Percentiles rank a stretch among this genome's conserved stretches.
Evolutionary conservation across 2,113 vertebrate genomes (phyloP).

Genomic region (Callithrix jacchus): DNA sequence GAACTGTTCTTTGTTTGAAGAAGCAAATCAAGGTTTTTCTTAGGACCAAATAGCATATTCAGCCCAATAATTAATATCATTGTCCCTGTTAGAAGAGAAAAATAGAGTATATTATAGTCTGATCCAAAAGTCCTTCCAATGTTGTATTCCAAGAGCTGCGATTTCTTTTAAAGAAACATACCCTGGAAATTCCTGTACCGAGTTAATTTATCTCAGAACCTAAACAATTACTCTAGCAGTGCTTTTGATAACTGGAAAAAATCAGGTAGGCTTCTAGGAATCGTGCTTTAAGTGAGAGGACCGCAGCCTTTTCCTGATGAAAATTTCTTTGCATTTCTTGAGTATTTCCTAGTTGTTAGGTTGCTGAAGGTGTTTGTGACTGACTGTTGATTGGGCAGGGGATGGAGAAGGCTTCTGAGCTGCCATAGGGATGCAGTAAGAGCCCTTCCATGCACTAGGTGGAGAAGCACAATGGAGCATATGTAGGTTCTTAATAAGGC

Average conservation of each 20-base stretch:
- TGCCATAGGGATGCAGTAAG: background rate
- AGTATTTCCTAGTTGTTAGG: background rate
- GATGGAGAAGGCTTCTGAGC: background rate
- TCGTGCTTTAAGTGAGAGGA: background rate
- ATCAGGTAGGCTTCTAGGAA: background rate
- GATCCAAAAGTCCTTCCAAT: slow-evolving; percentile 26
- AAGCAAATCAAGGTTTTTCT: slow-evolving; percentile 74
- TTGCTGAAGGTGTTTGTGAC: background rate
- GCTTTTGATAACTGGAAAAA: background rate
- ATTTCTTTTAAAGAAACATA: background rate
- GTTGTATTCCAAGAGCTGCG: background rate
- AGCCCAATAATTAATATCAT: slow-evolving; percentile 81
- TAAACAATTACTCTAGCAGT: background rate
- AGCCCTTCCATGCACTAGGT: background rate
- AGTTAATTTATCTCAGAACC: background rate
- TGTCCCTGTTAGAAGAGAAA: slow-evolving; percentile 77
- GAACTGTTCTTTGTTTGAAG: slow-evolving; percentile 79
- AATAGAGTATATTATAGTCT: slow-evolving; percentile 40
- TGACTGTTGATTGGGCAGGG: background rate
- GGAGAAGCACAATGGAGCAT: too few species aligned
- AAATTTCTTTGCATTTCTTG: background rate
- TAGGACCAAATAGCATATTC: slow-evolving; percentile 71
- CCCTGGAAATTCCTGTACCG: background rate
- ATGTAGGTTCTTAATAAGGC: background rate
- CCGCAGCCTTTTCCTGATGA: background rate